Percentiles rank a stretch among this genome's conserved stretches.
Evolutionary conservation across 2,113 vertebrate genomes (phyloP).

Genomic region (Tychaedon coryphoeus): DNA sequence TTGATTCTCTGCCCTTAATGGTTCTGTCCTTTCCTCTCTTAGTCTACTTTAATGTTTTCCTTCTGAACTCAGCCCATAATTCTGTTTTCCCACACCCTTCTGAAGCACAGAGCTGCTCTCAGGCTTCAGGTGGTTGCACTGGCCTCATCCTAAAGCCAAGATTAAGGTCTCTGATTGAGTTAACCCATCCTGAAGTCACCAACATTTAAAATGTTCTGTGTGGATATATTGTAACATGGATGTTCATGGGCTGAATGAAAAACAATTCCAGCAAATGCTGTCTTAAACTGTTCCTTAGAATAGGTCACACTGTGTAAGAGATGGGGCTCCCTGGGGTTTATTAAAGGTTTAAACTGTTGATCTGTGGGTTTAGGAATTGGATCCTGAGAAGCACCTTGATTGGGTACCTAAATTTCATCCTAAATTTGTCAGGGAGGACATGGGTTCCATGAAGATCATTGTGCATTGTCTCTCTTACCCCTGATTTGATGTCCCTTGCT

Average conservation of each 20-base stretch:
- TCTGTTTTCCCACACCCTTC: neutral
- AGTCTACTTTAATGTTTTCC: neutral
- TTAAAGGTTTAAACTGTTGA: neutral
- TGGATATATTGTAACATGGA: too few species aligned
- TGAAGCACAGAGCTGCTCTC: neutral
- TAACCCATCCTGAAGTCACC: neutral
- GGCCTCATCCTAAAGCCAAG: neutral
- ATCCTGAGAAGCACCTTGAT: neutral
- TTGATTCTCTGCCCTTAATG: neutral
- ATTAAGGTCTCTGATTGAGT: neutral
- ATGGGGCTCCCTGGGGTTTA: neutral
- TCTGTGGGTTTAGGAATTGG: neutral
- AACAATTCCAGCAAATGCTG: neutral
- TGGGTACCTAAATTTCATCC: neutral
- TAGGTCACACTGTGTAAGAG: accelerated
- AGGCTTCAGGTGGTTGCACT: neutral
- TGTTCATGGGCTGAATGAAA: neutral
- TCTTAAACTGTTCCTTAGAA: neutral
- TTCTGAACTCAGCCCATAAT: neutral
- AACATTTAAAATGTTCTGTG: neutral
- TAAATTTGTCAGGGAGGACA: accelerated
- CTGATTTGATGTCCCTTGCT: neutral
- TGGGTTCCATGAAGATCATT: neutral
- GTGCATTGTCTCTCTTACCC: neutral
- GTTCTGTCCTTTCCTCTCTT: neutral